These are phyloP conservation scores for Drosophila sordidapex DNA, from an alignment of 2,888 invertebrate species.

Conservation along the genomic window DNA sequence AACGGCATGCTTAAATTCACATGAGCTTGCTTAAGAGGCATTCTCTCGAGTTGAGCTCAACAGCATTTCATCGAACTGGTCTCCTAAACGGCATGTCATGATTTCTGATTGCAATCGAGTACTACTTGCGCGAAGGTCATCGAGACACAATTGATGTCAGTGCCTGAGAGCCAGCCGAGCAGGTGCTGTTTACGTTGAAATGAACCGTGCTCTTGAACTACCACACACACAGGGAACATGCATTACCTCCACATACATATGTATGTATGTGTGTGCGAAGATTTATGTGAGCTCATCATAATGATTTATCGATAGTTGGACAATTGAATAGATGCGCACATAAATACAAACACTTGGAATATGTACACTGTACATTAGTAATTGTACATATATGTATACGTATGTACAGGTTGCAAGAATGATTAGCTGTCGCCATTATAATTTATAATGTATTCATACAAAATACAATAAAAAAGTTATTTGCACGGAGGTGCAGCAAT, in stretches of 20 bases:
- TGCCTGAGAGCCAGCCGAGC: constrained; percentile 45
- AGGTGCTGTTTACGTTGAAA: constrained; percentile 59
- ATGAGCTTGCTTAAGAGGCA: neutral
- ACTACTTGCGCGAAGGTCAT: constrained; percentile 61
- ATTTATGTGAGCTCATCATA: constrained; percentile 59
- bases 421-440: constrained; percentile 12
- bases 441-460: constrained; percentile 29
- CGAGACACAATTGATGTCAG: constrained; percentile 68
- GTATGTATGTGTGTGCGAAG: neutral
- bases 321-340: constrained; percentile 38
- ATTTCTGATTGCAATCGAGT: constrained; percentile 62
- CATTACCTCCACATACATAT: constrained; percentile 5
- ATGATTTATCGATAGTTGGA: constrained; percentile 53
- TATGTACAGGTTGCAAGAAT: constrained; percentile 7
- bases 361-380: neutral
- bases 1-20: constrained; percentile 18
- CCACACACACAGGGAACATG: constrained; percentile 26
- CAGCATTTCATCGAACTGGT: constrained; percentile 33
- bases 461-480: constrained; percentile 20
- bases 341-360: constrained; percentile 3
- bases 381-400: neutral
- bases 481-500: constrained; percentile 39
- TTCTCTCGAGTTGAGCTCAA: constrained; percentile 12
- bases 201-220: constrained; percentile 64
- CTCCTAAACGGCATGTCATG: constrained; percentile 51